These are phyloP conservation scores for Apamea crenata DNA, from an alignment of 2,888 invertebrate genomes.

Conservation along the genomic window DNA sequence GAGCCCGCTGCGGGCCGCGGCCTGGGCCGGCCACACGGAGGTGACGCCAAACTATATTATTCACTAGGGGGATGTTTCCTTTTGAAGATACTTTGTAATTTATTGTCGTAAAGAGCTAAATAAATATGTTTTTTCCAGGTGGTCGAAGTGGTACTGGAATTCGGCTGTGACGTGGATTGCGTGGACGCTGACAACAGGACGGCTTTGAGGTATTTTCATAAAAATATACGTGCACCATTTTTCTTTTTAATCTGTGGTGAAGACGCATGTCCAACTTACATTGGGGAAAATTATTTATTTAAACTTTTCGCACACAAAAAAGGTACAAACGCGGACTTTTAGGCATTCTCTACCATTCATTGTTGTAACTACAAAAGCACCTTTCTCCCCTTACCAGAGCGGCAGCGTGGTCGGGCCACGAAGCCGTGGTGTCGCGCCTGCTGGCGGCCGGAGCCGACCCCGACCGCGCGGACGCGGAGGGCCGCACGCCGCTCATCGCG, in stretches of 20 bases:
- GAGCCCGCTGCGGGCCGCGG: slow-evolving; percentile 97
- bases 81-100: background rate
- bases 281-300: background rate
- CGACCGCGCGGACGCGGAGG: slow-evolving; percentile 96
- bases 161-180: slow-evolving; percentile 95
- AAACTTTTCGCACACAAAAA: background rate
- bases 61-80: no score
- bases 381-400: slow-evolving; percentile 87
- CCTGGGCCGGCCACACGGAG: slow-evolving; percentile 98
- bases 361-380: background rate
- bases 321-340: no score
- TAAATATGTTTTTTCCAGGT: slow-evolving; percentile 86
- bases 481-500: slow-evolving; percentile 97
- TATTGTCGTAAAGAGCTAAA: no score
- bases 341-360: no score
- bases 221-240: background rate
- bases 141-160: slow-evolving; percentile 94
- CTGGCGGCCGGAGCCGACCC: slow-evolving; percentile 94
- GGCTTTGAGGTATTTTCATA: slow-evolving; percentile 91
- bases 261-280: background rate
- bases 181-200: slow-evolving; percentile 97
- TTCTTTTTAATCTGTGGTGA: background rate
- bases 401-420: slow-evolving; percentile 98
- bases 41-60: slow-evolving; percentile 74
- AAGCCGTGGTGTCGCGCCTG: slow-evolving; percentile 94